A percentile compares a stretch with the other conserved stretches of the same genome.
These are phyloP conservation scores for Chorisops tibialis DNA, from an alignment of 2,888 invertebrate species.

Conservation along the genomic window DNA sequence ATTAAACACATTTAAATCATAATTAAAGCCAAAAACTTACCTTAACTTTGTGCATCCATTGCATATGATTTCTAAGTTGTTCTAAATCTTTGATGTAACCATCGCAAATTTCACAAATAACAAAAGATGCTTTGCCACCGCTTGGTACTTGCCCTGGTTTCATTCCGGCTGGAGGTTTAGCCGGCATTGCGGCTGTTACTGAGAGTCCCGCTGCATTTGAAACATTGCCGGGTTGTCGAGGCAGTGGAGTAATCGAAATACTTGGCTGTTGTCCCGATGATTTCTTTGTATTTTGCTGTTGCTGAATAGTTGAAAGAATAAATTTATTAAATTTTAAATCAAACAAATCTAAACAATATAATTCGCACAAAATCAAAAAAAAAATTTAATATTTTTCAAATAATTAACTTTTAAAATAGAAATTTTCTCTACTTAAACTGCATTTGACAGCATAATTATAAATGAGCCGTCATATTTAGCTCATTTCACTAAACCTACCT, in stretches of 20 bases:
- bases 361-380: not conserved
- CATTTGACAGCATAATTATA: too few species aligned
- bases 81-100: conserved; percentile 95
- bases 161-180: conserved; percentile 64
- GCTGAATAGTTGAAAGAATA: not conserved
- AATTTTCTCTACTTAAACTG: too few species aligned
- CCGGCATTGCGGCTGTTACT: conserved; percentile 77
- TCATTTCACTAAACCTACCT: conserved; percentile 36
- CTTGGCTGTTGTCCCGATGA: conserved; percentile 62
- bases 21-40: conserved; percentile 35
- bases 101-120: conserved; percentile 95
- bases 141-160: conserved; percentile 53
- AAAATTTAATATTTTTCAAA: too few species aligned
- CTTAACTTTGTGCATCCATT: conserved; percentile 96
- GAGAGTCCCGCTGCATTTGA: conserved; percentile 54
- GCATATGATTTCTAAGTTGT: conserved; percentile 92
- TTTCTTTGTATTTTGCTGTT: conserved; percentile 18
- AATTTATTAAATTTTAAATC: too few species aligned
- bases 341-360: not conserved
- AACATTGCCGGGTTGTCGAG: conserved; percentile 57
- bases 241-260: conserved; percentile 86
- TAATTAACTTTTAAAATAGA: too few species aligned
- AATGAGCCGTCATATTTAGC: too few species aligned
- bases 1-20: not conserved
- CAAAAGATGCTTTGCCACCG: conserved; percentile 74